phyloP scores from a whole-genome alignment of 2,888 invertebrate genomes.

The Hybos culiciformis region DNA sequence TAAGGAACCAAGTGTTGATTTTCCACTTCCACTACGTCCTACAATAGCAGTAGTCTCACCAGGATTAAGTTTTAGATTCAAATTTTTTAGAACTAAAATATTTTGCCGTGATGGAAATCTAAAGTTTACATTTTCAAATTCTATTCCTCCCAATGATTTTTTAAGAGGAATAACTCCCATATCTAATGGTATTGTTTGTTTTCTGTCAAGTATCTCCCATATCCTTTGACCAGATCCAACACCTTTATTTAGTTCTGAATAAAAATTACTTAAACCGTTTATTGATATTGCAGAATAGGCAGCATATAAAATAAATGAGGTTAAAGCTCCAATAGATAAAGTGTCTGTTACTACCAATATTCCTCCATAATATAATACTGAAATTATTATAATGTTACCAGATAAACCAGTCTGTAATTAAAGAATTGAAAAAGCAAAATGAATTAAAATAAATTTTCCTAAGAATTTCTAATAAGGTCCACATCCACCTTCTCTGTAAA shows the following conservation, averaged over 20 bases:
- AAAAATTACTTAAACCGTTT: slow-evolving; percentile 81
- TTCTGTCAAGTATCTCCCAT: slow-evolving; percentile 77
- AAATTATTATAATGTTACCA: slow-evolving; percentile 78
- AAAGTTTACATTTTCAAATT: slow-evolving; percentile 60
- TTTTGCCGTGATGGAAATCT: slow-evolving; percentile 54
- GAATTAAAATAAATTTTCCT: slow-evolving; percentile 13
- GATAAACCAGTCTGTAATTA: slow-evolving; percentile 62
- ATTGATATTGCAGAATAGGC: slow-evolving; percentile 86
- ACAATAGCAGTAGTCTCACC: slow-evolving; percentile 67
- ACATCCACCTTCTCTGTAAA: too few relatives aligned
- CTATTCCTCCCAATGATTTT: slow-evolving; percentile 45
- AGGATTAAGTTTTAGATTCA: slow-evolving; percentile 51
- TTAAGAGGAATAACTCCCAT: slow-evolving; percentile 28
- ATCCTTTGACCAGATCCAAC: slow-evolving; percentile 81
- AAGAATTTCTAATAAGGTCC: too few relatives aligned
- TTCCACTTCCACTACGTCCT: slow-evolving; percentile 88
- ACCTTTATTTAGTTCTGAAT: slow-evolving; percentile 85
- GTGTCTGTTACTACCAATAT: slow-evolving; percentile 68
- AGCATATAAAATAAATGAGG: slow-evolving; percentile 88
- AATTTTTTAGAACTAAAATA: slow-evolving; percentile 44
- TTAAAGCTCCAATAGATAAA: slow-evolving; percentile 73
- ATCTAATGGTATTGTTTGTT: slow-evolving; percentile 58
- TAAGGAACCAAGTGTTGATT: slow-evolving; percentile 78
- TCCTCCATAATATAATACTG: slow-evolving; percentile 86
- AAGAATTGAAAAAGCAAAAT: slow-evolving; percentile 3